Base-by-base conservation (phyloP, 2,888 invertebrate genomes). In the Notocelia uddmanniana region DNA sequence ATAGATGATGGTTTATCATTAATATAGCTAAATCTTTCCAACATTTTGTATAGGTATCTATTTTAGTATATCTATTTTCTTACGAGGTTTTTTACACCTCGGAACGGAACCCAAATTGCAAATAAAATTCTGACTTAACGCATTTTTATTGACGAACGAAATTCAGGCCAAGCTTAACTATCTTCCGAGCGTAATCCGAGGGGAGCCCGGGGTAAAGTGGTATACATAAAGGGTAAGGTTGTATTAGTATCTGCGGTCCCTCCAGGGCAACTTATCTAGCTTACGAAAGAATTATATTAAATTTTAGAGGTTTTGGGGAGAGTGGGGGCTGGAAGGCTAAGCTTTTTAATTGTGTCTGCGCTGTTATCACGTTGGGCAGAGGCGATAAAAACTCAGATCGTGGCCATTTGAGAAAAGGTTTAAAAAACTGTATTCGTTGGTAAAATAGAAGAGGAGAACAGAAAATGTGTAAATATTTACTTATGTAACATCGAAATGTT, bases 151-250 rank as follows among this genome's bases (percentile, higher is more conserved):
- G 92, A 92, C 89, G 92, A 83, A 80, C 81, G 79, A 86, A 90
- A 92, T 91, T 89, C 89, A 88, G 90, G 90, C 85, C 76, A 83
- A 89, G 90, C 84, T 91, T 92, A 92, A 93, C 93, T 93, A 93
- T 93, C 92, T 92, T 91, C 86, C 83, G 85, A 83, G 80, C 79
- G 83, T 91, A 92, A 91, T 90, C 90, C 89, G 73, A 78, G 83
- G 84, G 82, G 77, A 76, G 78, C 67, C 59, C 76, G 80, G 81
- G 75, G 79, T 67, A 73, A 72, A 77, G 77, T 70, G 41, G 54
- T 37, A 57, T 54, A 52, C 60, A 31, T 71, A 71, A 52, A 52
- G 31, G 21, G 45, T 21, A 69, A 59, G 63, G 63, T 57, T 58
- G 64, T 58, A 68, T 60, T 57, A 50, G 64, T 58, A 68, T 55